Base-by-base conservation (phyloP, 2,888 invertebrate species). In the Ochropleura plecta region DNA sequence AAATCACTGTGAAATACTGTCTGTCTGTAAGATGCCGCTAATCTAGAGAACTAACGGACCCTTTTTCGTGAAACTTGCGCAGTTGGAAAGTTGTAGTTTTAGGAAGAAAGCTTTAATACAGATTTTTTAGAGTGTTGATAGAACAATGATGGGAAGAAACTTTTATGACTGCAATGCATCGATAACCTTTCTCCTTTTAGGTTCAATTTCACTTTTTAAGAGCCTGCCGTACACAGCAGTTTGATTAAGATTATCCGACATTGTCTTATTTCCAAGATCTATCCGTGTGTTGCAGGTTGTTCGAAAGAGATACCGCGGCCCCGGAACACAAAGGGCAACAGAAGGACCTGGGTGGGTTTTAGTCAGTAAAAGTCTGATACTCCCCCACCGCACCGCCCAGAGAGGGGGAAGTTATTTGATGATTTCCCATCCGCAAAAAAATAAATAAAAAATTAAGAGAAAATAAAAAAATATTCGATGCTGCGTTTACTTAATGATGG, bases 1-100 rank as follows among this genome's bases (percentile, higher is more conserved):
- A 91, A 95, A 94, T 95, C 93, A 83, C 64, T 73, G 62, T 69
- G 74, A 73, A 73, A 57, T 84, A 75, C 51, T 69, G 57, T 65
- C 57, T 48, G 60, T 74, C 48, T 67, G 40, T 67, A 53, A 67
- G 20, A 42, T 67, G 51, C 60, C 64, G 71, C 57, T 76, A 74
- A 68, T 60, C 66, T 57, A 40, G 44, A 63, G 44, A 79, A 75
- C 49, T 68, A 64, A 53, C 20, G 51, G 70, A n/a, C 67, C 14
- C 10, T 16, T 76, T 74, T 70, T 69, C 78, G 69, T 70, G 62
- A 68, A 69, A 49, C 69, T 60, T 70, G 49, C 49, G 42, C 20
- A 18, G 0, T 65, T 69, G 48, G 67, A 67, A 67, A 67, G 49
- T 66, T 66, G 10, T 49, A 16, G 20, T 49, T 48, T n/a, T 16